Percentiles rank a stretch among this genome's conserved stretches.
These are phyloP conservation scores for Dryas iulia DNA, from an alignment of 1,140 invertebrate species.

Conservation along the genomic window DNA sequence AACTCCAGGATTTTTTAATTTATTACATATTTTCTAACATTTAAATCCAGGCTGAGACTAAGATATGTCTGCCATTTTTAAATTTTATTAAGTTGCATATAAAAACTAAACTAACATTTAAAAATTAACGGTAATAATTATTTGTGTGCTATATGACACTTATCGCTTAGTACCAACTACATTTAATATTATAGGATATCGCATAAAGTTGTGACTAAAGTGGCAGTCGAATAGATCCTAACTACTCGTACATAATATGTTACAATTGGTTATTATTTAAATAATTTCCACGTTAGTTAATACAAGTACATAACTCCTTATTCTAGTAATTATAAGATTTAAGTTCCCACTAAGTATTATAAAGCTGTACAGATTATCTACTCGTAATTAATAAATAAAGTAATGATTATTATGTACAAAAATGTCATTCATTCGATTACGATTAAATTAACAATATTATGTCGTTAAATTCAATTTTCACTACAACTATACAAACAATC, in stretches of 20 bases:
- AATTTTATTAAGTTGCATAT: not conserved
- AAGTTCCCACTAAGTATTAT: constrained; percentile 21
- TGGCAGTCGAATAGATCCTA: constrained; percentile 28
- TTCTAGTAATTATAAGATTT: constrained; percentile 15
- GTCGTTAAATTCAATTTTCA: not conserved
- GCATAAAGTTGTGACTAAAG: constrained; percentile 27
- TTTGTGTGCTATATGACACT: constrained; percentile 20
- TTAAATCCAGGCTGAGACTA: not conserved
- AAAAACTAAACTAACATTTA: not conserved
- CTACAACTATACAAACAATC: not conserved
- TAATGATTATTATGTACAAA: constrained; percentile 25
- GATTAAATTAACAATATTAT: constrained; percentile 1
- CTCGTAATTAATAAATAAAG: constrained; percentile 8
- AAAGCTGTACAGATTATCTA: constrained; percentile 30
- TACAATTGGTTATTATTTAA: constrained; percentile 21
- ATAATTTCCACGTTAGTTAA: constrained; percentile 11
- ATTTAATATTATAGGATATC: not conserved
- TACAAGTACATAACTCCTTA: constrained; percentile 28
- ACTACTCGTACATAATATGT: constrained; percentile 10
- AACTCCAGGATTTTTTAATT: not conserved
- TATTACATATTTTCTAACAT: not conserved
- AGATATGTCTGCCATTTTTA: not conserved
- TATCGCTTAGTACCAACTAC: not conserved
- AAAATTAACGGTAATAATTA: not conserved
- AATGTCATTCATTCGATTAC: constrained; percentile 3